These are phyloP conservation scores for Piscicola geometra DNA, from an alignment of 2,888 invertebrate genomes.

Conservation along the genomic window DNA sequence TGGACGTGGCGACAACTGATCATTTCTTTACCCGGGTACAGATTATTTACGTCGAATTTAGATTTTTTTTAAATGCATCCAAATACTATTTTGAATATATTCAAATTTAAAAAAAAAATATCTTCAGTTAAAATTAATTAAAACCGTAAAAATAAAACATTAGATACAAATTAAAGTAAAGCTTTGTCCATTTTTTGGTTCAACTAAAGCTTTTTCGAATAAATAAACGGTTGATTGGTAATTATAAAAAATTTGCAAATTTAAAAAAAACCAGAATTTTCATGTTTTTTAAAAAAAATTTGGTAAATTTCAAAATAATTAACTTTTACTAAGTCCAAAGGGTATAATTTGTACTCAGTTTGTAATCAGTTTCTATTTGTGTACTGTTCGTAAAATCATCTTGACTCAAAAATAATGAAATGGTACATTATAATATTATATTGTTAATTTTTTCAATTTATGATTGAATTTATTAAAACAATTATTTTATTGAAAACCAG, in stretches of 20 bases:
- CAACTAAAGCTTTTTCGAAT: not conserved
- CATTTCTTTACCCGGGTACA: constrained; percentile 30
- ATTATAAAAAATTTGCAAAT: not conserved
- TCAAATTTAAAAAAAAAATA: not conserved
- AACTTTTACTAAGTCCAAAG: too few species aligned
- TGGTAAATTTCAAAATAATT: too few species aligned
- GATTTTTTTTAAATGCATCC: too few species aligned
- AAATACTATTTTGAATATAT: not conserved
- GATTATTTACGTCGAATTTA: not conserved
- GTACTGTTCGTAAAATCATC: too few species aligned
- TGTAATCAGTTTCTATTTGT: not conserved
- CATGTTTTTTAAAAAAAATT: not conserved
- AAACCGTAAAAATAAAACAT: not conserved
- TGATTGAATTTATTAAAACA: too few species aligned
- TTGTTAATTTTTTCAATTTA: too few species aligned
- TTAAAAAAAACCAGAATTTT: not conserved
- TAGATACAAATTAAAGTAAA: not conserved
- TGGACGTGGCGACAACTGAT: constrained; percentile 52
- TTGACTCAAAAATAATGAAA: too few species aligned
- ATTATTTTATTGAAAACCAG: too few species aligned
- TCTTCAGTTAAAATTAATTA: not conserved
- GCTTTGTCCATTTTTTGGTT: constrained; percentile 11
- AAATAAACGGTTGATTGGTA: not conserved
- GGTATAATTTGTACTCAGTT: too few species aligned
- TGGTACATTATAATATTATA: too few species aligned